A percentile compares a stretch with the other conserved stretches of the same genome.
These are phyloP conservation scores for Oenanthe oenanthe DNA, from an alignment of 2,113 vertebrate genomes.

Conservation along the genomic window DNA sequence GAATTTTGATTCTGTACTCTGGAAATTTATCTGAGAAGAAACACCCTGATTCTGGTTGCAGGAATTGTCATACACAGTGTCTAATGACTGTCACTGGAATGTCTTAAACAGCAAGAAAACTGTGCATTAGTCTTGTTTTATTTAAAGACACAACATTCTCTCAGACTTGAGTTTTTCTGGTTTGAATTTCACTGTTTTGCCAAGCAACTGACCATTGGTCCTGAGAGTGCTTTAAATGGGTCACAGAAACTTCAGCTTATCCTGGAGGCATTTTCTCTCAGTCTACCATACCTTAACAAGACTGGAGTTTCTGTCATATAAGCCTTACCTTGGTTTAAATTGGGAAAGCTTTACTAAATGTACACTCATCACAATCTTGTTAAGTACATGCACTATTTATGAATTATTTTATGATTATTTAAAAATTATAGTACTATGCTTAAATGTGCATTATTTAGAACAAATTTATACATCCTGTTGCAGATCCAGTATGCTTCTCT, in stretches of 20 bases:
- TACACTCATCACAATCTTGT: neutral
- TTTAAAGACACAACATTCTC: neutral
- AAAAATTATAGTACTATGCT: neutral
- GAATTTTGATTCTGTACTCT: neutral
- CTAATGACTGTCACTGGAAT: neutral
- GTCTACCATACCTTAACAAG: neutral
- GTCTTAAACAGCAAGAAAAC: neutral
- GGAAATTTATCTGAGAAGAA: neutral
- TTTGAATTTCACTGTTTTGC: neutral
- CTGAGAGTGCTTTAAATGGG: neutral
- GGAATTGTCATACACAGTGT: neutral
- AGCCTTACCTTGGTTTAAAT: neutral
- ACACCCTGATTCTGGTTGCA: neutral
- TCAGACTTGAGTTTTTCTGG: neutral
- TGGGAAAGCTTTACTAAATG: neutral
- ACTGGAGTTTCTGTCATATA: neutral
- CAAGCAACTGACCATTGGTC: neutral
- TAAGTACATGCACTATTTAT: neutral
- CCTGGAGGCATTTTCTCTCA: neutral
- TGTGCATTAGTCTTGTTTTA: neutral
- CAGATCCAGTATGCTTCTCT: neutral
- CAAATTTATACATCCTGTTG: neutral
- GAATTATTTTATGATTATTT: neutral
- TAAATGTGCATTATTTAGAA: neutral
- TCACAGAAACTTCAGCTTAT: neutral